Conservation (phyloP, 2,797 vertebrate species). For the Pipistrellus kuhlii region DNA sequence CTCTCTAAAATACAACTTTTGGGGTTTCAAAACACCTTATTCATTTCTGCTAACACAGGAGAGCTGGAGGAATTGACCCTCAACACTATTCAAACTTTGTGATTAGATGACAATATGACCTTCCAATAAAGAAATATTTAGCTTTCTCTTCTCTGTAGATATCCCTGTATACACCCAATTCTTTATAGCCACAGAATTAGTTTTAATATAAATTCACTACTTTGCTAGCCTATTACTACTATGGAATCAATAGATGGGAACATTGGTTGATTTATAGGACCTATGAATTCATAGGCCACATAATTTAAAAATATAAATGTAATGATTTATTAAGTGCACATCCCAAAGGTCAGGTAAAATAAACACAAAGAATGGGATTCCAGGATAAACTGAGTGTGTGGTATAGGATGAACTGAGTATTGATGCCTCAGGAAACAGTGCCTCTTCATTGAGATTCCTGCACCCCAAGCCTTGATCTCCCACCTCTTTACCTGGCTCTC, state of each 20-base stretch:
- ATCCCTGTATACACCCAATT: not conserved
- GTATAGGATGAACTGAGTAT: not conserved
- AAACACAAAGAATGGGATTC: not conserved
- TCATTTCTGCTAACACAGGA: not conserved
- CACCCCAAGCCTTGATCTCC: not conserved
- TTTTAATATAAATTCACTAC: not conserved
- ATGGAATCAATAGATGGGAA: not conserved
- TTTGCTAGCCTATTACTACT: not conserved
- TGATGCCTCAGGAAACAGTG: not conserved
- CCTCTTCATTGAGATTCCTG: not conserved
- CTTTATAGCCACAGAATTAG: not conserved
- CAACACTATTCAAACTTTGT: not conserved
- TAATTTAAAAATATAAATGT: not conserved
- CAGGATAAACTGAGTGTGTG: not conserved
- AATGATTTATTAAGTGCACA: not conserved
- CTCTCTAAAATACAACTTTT: not conserved
- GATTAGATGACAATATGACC: not conserved
- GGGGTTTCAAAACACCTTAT: not conserved
- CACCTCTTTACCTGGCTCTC: not conserved
- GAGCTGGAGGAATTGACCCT: not conserved
- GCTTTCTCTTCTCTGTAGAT: constrained; percentile 4
- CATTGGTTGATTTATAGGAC: not conserved
- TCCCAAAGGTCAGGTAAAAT: not conserved
- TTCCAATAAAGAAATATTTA: constrained; percentile 13
- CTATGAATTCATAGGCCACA: not conserved